These are phyloP conservation scores for Epicauta chinensis DNA, from an alignment of 1,140 invertebrate genomes.

Conservation along the genomic window DNA sequence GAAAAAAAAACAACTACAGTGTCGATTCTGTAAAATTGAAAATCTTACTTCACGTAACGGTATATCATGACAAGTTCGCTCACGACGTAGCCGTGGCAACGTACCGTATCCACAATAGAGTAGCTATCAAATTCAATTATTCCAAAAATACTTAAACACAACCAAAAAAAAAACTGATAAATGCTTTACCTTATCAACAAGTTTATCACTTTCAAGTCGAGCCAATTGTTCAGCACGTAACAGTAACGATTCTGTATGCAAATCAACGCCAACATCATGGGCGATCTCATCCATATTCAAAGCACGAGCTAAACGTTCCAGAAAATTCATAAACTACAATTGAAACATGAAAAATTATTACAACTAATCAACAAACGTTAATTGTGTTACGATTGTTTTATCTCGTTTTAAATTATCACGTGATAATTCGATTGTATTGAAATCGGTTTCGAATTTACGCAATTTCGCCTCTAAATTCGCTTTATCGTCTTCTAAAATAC, in stretches of 20 bases:
- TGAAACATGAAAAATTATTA: neutral
- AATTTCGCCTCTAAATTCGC: constrained; percentile 57
- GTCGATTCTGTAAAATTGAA: constrained; percentile 4
- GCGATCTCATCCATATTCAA: constrained; percentile 72
- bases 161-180: too few species aligned
- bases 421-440: constrained; percentile 55
- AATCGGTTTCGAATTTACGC: constrained; percentile 65
- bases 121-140: constrained; percentile 45
- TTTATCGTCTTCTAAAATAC: constrained; percentile 64
- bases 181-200: constrained; percentile 62
- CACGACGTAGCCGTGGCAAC: constrained; percentile 61
- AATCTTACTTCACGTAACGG: constrained; percentile 42
- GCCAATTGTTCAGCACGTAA: constrained; percentile 70
- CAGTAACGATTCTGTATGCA: constrained; percentile 70
- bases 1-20: neutral
- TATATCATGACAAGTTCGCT: constrained; percentile 66
- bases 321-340: constrained; percentile 62
- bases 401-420: constrained; percentile 61
- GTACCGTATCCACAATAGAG: constrained; percentile 60
- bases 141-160: too few species aligned
- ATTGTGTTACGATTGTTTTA: constrained; percentile 56
- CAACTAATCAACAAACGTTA: constrained; percentile 19
- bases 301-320: constrained; percentile 64
- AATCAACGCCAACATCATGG: constrained; percentile 67
- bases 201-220: constrained; percentile 68